phyloP scores from a whole-genome alignment of 2,113 vertebrate genomes.

The Upupa epops region DNA sequence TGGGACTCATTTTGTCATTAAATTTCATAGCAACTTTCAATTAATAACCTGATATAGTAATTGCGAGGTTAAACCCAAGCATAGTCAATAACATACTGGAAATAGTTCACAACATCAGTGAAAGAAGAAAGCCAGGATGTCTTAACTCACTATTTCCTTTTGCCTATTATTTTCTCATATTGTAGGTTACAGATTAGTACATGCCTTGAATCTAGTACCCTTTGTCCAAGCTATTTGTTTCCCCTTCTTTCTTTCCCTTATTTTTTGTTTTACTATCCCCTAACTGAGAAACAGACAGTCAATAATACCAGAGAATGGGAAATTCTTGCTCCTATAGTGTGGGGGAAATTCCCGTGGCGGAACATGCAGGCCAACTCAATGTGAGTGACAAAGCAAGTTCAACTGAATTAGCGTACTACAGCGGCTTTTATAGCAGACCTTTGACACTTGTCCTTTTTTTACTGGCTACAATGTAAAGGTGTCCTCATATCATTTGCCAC shows the following conservation, averaged over 20 bases:
- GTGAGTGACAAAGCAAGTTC: too few relatives aligned
- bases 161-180: background rate
- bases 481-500: too few relatives aligned
- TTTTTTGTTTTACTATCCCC: background rate
- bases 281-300: too few relatives aligned
- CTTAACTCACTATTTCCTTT: background rate
- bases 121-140: background rate
- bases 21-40: slow-evolving; percentile 3
- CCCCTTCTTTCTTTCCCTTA: background rate
- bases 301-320: background rate
- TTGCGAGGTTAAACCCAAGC: background rate
- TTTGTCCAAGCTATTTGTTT: background rate
- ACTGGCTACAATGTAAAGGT: too few relatives aligned
- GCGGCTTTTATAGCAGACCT: too few relatives aligned
- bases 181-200: background rate
- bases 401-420: too few relatives aligned
- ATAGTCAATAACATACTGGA: background rate
- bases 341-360: too few relatives aligned
- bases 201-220: background rate
- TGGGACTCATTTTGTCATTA: background rate
- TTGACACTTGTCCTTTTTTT: too few relatives aligned
- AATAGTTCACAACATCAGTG: background rate
- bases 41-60: background rate
- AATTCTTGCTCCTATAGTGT: background rate
- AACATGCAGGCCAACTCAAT: too few relatives aligned